Percentiles rank a stretch among this genome's conserved stretches.
These are phyloP conservation scores for Aphrocallistes beatrix DNA, from an alignment of 37 sponge, comb jelly and placozoan species.

Conservation along the genomic window DNA sequence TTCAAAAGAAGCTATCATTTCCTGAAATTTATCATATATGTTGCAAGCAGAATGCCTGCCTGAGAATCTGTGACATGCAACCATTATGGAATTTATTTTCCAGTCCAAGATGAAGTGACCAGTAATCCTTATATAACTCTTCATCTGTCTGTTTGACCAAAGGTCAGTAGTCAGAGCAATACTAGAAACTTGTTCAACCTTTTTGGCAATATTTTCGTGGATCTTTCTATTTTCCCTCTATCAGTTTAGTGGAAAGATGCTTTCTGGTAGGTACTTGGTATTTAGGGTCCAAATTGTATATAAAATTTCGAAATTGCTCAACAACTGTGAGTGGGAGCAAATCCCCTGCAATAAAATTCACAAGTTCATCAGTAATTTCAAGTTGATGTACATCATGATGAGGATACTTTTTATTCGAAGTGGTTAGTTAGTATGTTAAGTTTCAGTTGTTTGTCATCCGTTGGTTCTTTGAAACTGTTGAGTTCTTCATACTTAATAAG, in stretches of 20 bases:
- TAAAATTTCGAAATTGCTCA: constrained; percentile 20
- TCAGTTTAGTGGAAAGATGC: constrained; percentile 23
- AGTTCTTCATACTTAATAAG: constrained; percentile 18
- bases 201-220: not conserved
- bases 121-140: constrained; percentile 21
- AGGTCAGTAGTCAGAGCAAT: constrained; percentile 22
- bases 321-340: constrained; percentile 23
- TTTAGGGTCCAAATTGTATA: constrained; percentile 9
- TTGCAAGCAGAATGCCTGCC: constrained; percentile 18
- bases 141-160: constrained; percentile 31
- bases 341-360: constrained; percentile 22
- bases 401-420: constrained; percentile 21
- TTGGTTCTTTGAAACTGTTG: constrained; percentile 19
- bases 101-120: constrained; percentile 28
- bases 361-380: constrained; percentile 23
- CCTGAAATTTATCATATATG: constrained; percentile 17
- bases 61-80: constrained; percentile 20
- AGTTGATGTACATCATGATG: constrained; percentile 20
- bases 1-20: constrained; percentile 18
- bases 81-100: constrained; percentile 1
- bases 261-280: constrained; percentile 21
- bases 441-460: constrained; percentile 19
- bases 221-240: constrained; percentile 16
- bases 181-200: not conserved
- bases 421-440: constrained; percentile 18